Base-by-base conservation (phyloP, 2,888 invertebrate genomes). In the Cerceris ruficornis region DNA sequence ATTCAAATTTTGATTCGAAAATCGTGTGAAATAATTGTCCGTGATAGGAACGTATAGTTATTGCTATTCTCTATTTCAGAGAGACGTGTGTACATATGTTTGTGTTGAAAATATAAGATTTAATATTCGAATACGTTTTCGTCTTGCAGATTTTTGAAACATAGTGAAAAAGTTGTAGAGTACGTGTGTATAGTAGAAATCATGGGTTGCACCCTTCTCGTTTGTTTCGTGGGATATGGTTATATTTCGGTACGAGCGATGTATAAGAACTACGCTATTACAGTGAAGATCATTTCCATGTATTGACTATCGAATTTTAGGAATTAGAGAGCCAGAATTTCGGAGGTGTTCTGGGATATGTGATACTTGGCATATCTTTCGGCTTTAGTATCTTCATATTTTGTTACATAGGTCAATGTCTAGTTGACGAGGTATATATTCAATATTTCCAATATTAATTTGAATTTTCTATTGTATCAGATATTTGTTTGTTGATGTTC, bases 341-440 rank as follows among this genome's bases (percentile, higher is more conserved):
- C 28, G 28, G 28, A 28, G 28, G 1, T 28, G 28, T 28, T 28
- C 28, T 28, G 28, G 28, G 28, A 0, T 77, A 75, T n/a, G 7
- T 49, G 13, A 58, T 73, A 1, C 52, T 86, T 15, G 17, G 76
- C 2, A 17, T 69, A 11, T 73, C 80, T 9, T 74, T 75, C 7
- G 62, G 42, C 0, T 73, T 80, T n/a, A 75, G 69, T 9, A 54
- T 83, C 54, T 85, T 86, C 50, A 81, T 81, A 58, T 64, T 77
- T 9, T 86, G 83, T 28, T 84, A 77, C 52, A 77, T 86, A 15
- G 80, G 86, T 1, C 83, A 86, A 55, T 62, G 77, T 50, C 67
- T 86, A 0, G 58, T 60, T 9, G 28, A 85, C 41, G 72, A 86
- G 77, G 86, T 86, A 83, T 14, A 59, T 41, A n/a, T 41, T 13